Conservation (phyloP, 2,113 vertebrate species). For the Pollimyrus isidori region DNA sequence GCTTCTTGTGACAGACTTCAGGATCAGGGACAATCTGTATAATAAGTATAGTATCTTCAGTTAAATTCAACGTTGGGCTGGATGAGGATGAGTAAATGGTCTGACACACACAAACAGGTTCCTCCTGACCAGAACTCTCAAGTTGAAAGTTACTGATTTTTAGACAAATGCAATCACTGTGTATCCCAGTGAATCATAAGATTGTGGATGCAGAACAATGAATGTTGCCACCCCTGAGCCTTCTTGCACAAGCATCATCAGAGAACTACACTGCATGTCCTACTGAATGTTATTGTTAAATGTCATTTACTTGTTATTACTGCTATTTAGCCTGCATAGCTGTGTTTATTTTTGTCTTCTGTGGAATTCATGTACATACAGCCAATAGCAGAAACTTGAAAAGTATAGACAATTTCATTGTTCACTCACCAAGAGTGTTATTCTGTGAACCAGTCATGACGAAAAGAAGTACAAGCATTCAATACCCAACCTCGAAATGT, state of each 20-base stretch:
- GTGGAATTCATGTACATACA: not conserved
- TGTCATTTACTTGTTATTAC: not conserved
- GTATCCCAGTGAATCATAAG: not conserved
- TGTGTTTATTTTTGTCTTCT: not conserved
- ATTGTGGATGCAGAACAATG: not conserved
- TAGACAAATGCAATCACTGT: not conserved
- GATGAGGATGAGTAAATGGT: not conserved
- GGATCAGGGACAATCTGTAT: not conserved
- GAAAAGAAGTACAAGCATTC: not conserved
- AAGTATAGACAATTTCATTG: not conserved
- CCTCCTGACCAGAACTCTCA: not conserved
- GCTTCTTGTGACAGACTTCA: not conserved
- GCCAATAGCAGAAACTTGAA: not conserved
- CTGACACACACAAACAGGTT: not conserved
- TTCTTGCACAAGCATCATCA: not conserved
- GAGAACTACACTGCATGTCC: not conserved
- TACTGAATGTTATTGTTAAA: not conserved
- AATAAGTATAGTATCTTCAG: not conserved
- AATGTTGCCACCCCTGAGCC: not conserved
- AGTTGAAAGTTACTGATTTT: not conserved
- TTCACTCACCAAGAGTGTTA: not conserved
- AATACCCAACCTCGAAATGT: not conserved
- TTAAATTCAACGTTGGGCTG: not conserved
- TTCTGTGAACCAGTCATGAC: not conserved
- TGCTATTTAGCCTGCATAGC: not conserved